These are phyloP conservation scores for Dolichopus griseipennis DNA, from an alignment of 2,888 invertebrate genomes.

Conservation along the genomic window DNA sequence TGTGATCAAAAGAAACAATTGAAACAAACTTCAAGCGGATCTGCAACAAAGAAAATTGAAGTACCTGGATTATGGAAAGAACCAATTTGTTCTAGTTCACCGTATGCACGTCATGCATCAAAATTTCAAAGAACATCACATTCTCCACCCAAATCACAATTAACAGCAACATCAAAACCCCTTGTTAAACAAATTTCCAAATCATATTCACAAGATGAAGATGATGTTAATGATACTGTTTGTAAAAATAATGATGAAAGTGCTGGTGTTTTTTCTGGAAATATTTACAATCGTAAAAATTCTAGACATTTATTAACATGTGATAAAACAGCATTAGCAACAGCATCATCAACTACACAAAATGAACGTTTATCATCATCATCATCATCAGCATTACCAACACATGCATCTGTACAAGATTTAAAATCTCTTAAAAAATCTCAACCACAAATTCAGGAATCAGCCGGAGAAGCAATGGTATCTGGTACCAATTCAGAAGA, in stretches of 20 bases:
- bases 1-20: conserved; percentile 21
- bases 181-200: conserved; percentile 4
- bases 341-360: conserved; percentile 29
- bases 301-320: conserved; percentile 35
- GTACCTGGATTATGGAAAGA: conserved; percentile 26
- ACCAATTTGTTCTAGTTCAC: conserved; percentile 26
- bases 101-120: conserved; percentile 26
- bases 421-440: conserved; percentile 37
- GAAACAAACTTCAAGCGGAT: conserved; percentile 24
- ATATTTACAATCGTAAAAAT: conserved; percentile 20
- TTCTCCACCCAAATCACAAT: conserved; percentile 24
- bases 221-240: conserved; percentile 9
- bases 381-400: conserved; percentile 24
- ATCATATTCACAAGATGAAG: conserved; percentile 7
- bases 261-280: background rate
- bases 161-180: conserved; percentile 17
- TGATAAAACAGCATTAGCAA: conserved; percentile 32
- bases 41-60: conserved; percentile 25
- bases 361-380: conserved; percentile 29
- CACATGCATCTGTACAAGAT: conserved; percentile 35
- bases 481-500: conserved; percentile 56
- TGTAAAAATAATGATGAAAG: background rate
- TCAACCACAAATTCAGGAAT: conserved; percentile 49
- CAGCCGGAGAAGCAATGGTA: conserved; percentile 58
- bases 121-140: conserved; percentile 8